A percentile compares a stretch with the other conserved stretches of the same genome.
These are phyloP conservation scores for Halyomorpha halys DNA, from an alignment of 1,140 invertebrate genomes.

Conservation along the genomic window DNA sequence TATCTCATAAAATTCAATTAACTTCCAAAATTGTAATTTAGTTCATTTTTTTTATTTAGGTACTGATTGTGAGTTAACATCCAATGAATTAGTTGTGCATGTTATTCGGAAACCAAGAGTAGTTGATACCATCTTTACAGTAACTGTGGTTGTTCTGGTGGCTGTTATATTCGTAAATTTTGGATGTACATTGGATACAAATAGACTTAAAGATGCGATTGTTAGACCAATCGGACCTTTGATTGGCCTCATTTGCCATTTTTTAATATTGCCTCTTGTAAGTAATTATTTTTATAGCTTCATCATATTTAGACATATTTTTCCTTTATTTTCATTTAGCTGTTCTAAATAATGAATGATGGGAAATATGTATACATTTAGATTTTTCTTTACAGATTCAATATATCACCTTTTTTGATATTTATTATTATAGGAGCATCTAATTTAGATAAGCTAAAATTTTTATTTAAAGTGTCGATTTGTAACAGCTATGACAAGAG, in stretches of 20 bases:
- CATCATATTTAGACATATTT: too few species aligned
- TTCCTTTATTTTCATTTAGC: too few species aligned
- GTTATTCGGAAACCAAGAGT: constrained; percentile 50
- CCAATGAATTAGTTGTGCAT: constrained; percentile 41
- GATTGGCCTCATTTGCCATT: constrained; percentile 76
- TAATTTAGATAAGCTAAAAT: too few species aligned
- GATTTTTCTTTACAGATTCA: too few species aligned
- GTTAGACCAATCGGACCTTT: constrained; percentile 67
- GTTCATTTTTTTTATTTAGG: background rate
- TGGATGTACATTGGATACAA: constrained; percentile 78
- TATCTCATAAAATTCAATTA: background rate
- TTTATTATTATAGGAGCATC: too few species aligned
- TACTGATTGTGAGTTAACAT: constrained; percentile 27
- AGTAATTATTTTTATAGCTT: constrained; percentile 33
- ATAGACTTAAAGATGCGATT: constrained; percentile 55
- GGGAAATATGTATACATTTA: too few species aligned
- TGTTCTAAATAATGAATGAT: too few species aligned
- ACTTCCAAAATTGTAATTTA: constrained; percentile 9
- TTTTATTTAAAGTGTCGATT: too few species aligned
- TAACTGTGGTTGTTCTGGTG: constrained; percentile 65
- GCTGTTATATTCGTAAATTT: constrained; percentile 85
- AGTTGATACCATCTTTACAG: constrained; percentile 67
- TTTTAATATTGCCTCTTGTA: constrained; percentile 81
- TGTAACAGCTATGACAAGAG: too few species aligned
- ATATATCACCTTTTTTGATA: too few species aligned